These are phyloP conservation scores for Patagioenas fasciata DNA, from an alignment of 2,113 vertebrate genomes.

Conservation along the genomic window DNA sequence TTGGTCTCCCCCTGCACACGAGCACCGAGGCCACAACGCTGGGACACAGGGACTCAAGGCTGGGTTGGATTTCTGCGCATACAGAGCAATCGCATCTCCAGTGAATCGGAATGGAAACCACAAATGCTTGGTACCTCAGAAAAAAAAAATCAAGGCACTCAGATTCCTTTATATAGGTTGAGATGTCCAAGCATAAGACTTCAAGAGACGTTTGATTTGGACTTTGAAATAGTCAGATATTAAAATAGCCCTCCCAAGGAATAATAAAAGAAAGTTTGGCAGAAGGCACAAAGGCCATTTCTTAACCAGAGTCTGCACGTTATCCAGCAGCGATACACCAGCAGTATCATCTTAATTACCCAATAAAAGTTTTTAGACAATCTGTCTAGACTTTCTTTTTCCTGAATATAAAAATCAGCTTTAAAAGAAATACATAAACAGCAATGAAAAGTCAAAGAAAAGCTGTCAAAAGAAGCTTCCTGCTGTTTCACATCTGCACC, in stretches of 20 bases:
- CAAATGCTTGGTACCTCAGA: neutral
- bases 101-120: neutral
- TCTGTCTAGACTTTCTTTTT: constrained; percentile 58
- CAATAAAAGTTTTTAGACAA: constrained; percentile 50
- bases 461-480: neutral
- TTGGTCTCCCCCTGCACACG: neutral
- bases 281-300: neutral
- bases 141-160: neutral
- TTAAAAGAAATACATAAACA: constrained; percentile 46
- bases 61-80: neutral
- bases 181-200: neutral
- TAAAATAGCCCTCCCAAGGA: neutral
- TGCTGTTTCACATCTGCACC: constrained; percentile 13
- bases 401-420: constrained; percentile 20
- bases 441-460: constrained; percentile 15
- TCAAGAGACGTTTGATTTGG: neutral
- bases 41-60: neutral
- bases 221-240: neutral
- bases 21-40: rapidly evolving
- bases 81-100: neutral
- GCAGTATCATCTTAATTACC: constrained; percentile 47
- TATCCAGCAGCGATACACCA: constrained; percentile 1
- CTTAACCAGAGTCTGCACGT: neutral
- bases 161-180: neutral
- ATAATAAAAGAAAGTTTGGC: neutral